phyloP scores from a whole-genome alignment of 2,113 vertebrate species.

The Cyprinus carpio region DNA sequence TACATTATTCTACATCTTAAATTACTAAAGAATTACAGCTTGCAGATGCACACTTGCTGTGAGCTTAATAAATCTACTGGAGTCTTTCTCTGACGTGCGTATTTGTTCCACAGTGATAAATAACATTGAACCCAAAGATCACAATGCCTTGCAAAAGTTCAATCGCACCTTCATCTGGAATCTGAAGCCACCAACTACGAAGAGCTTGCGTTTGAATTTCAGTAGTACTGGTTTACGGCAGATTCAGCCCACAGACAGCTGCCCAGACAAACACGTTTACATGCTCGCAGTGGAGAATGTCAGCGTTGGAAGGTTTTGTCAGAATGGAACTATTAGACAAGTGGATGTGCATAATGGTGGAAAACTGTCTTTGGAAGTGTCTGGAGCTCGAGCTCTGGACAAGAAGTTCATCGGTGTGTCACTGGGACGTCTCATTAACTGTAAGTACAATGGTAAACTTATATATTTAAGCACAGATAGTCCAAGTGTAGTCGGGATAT shows the following conservation, averaged over 20 bases:
- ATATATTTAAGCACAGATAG: background rate
- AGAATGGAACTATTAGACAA: conserved; percentile 73
- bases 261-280: conserved; percentile 77
- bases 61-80: too few species aligned
- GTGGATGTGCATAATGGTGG: conserved; percentile 78
- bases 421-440: conserved; percentile 79
- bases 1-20: too few species aligned
- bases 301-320: conserved; percentile 83
- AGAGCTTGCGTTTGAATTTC: conserved; percentile 79
- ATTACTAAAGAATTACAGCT: too few species aligned
- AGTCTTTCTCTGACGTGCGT: background rate
- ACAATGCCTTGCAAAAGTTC: conserved; percentile 65
- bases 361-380: conserved; percentile 76
- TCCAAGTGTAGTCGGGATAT: background rate
- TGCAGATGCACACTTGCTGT: too few species aligned
- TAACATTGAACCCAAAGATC: conserved; percentile 71
- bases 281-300: conserved; percentile 67
- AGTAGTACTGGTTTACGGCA: conserved; percentile 72
- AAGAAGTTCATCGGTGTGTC: conserved; percentile 74
- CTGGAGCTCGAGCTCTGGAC: conserved; percentile 70
- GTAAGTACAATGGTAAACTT: conserved; percentile 70
- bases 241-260: conserved; percentile 70
- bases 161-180: conserved; percentile 85
- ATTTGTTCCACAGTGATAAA: conserved; percentile 69
- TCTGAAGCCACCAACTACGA: conserved; percentile 63